These are phyloP conservation scores for Drosophila navojoa DNA, from an alignment of 1,140 invertebrate genomes.

Conservation along the genomic window DNA sequence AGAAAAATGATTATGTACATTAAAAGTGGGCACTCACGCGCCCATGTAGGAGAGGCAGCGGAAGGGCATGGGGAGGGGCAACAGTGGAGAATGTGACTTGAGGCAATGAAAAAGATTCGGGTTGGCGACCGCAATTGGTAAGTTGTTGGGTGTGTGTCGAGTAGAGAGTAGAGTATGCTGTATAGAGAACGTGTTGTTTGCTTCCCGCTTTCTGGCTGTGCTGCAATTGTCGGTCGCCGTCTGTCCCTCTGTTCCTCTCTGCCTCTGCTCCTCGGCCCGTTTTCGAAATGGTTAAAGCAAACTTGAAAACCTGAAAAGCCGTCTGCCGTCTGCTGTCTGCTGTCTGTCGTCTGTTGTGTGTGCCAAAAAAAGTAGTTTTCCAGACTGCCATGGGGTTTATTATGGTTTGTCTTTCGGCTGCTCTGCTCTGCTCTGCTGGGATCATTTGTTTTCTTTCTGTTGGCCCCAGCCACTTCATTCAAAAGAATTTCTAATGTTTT, in stretches of 20 bases:
- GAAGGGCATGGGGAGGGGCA: not conserved
- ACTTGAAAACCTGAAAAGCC: conserved; percentile 60
- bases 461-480: conserved; percentile 15
- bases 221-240: conserved; percentile 64
- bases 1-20: conserved; percentile 74
- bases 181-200: conserved; percentile 62
- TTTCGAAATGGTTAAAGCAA: conserved; percentile 45
- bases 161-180: conserved; percentile 4
- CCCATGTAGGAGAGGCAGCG: conserved; percentile 34
- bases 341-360: conserved; percentile 15
- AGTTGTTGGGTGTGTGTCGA: conserved; percentile 38
- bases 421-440: conserved; percentile 26
- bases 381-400: conserved; percentile 40
- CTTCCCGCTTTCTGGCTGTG: conserved; percentile 63
- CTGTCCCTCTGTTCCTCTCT: not conserved
- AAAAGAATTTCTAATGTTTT: conserved; percentile 74
- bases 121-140: conserved; percentile 60
- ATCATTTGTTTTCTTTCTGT: conserved; percentile 50
- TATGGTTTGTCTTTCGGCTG: conserved; percentile 39
- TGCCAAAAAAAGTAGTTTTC: conserved; percentile 66
- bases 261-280: not conserved
- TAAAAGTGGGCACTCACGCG: conserved; percentile 71
- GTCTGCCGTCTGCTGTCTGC: conserved; percentile 9
- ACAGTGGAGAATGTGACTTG: conserved; percentile 14
- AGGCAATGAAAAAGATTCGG: conserved; percentile 19